Conservation (phyloP, 1,140 invertebrate genomes). For the Drosophila baimaii region DNA sequence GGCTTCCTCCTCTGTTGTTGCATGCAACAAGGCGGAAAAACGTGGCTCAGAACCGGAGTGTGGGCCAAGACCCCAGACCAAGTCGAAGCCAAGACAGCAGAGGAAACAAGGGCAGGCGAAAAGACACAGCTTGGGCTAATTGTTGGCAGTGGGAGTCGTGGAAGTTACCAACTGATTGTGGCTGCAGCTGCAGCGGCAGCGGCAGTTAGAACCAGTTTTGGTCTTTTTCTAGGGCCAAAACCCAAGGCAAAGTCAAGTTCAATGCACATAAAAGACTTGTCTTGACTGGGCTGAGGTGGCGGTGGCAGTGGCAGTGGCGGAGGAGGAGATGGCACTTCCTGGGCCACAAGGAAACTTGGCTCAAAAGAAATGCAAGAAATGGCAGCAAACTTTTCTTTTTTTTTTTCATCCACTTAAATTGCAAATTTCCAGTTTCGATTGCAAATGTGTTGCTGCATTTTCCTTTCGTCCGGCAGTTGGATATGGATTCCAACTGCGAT, state of each 20-base stretch:
- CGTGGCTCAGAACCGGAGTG: conserved; percentile 36
- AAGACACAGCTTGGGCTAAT: conserved; percentile 67
- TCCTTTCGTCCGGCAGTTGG: conserved; percentile 34
- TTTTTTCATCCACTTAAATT: conserved; percentile 73
- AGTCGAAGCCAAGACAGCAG: conserved; percentile 13
- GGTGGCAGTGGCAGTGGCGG: too few species aligned
- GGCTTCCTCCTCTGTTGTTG: conserved; percentile 50
- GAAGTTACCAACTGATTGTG: conserved; percentile 31
- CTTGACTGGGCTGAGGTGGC: not conserved
- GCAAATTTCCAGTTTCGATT: conserved; percentile 78
- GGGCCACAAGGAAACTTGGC: conserved; percentile 52
- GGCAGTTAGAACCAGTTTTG: conserved; percentile 49
- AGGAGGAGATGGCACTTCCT: conserved; percentile 23
- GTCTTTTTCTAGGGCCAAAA: conserved; percentile 28
- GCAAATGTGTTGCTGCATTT: conserved; percentile 51
- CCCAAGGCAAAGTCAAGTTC: conserved; percentile 71
- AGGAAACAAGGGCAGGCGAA: conserved; percentile 42
- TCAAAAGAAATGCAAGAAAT: conserved; percentile 70
- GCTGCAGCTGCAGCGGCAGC: conserved; percentile 24
- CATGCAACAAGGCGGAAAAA: conserved; percentile 71
- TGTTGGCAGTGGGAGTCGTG: conserved; percentile 35
- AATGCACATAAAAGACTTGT: conserved; percentile 67
- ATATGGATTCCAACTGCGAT: conserved; percentile 47
- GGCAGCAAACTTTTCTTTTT: conserved; percentile 61
- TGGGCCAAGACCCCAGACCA: conserved; percentile 18